Base-by-base conservation (phyloP, 1,140 invertebrate genomes). In the Argopecten irradians region DNA sequence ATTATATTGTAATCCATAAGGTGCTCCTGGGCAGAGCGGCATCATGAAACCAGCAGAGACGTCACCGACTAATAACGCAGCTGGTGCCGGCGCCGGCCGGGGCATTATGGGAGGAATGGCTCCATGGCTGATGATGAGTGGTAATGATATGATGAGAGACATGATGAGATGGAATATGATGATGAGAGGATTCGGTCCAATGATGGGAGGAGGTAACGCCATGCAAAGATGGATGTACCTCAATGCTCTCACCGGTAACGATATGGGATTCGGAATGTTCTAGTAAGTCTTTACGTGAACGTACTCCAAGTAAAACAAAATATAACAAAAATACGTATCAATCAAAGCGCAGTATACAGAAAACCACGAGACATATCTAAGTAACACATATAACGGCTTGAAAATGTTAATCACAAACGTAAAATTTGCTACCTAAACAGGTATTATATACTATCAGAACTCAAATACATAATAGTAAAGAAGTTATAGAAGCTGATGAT, bases 241-340 rank as follows among this genome's bases (percentile, higher is more conserved):
- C 19, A 71, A 71, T 28, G 55, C 55, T 71, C 55, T 71, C 28
- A 71, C 55, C n/a, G 55, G 55, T 28, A 71, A 71, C n/a, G 55
- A 71, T 71, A 71, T 71, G 55, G 55, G 55, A 71, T 71, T 71
- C 55, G 55, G 55, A 71, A 71, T 71, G 55, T 71, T 71, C 28
- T 71, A 11, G 55, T 71, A 71, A 71, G 55, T 71, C 28, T n/a
- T n/a, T n/a, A n/a, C n/a, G n/a, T n/a, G n/a, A n/a, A n/a, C n/a
- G n/a, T n/a, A n/a, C n/a, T n/a, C n/a, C n/a, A n/a, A n/a, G n/a
- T n/a, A n/a, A n/a, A n/a, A n/a, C n/a, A n/a, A n/a, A n/a, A n/a
- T n/a, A n/a, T n/a, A n/a, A n/a, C n/a, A n/a, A n/a, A n/a, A n/a
- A n/a, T n/a, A n/a, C n/a, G n/a, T n/a, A n/a, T n/a, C n/a, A n/a